Base-by-base conservation (phyloP, 2,888 invertebrate genomes). In the Athripsodes cinereus region DNA sequence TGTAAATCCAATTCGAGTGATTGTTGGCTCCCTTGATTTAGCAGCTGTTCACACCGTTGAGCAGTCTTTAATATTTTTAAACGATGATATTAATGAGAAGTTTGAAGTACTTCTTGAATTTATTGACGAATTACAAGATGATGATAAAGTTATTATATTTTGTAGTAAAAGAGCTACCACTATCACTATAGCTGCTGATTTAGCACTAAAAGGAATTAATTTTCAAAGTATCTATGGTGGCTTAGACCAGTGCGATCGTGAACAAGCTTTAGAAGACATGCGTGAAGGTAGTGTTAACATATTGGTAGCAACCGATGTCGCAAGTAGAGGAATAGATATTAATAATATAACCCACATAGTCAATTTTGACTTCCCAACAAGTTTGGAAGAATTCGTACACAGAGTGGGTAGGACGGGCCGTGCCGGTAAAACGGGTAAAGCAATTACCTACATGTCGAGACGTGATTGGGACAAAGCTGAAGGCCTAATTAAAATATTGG, bases 301-400 rank as follows among this genome's bases (percentile, higher is more conserved):
- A 64, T 78, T 97, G 21, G 84, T 97, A 53, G 96, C 96, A 1
- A 97, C 97, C 0, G 97, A 97, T 78, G 91, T 97, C 1, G 96
- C 96, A 2, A 93, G 95, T 3, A 81, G 97, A 64, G 97, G 97
- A 1, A 83, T 97, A 54, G 97, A 97, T 70, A 94, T 94, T 54
- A 86, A 88, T 67, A 91, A 93, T 69, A 80, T 93, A 10, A 90
- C 92, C 74, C 90, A 94, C 72, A 94, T 97, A 1, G 76, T 96
- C 22, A 97, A 97, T 72, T 91, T 86, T 67, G 96, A 97, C 72
- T 96, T 96, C 68, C 96, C 96, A 0, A 81, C 88, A 16, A 92
- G 95, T 67, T 92, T 96, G 67, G 96, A 96, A 71, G 96, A 97
- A 68, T 97, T 96, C 74, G 94, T 94, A 0, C 96, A 97, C 70